Percentiles rank a stretch among this genome's conserved stretches.
phyloP scores from a whole-genome alignment of 2,888 invertebrate genomes.

The Anagyrus pseudococci region DNA sequence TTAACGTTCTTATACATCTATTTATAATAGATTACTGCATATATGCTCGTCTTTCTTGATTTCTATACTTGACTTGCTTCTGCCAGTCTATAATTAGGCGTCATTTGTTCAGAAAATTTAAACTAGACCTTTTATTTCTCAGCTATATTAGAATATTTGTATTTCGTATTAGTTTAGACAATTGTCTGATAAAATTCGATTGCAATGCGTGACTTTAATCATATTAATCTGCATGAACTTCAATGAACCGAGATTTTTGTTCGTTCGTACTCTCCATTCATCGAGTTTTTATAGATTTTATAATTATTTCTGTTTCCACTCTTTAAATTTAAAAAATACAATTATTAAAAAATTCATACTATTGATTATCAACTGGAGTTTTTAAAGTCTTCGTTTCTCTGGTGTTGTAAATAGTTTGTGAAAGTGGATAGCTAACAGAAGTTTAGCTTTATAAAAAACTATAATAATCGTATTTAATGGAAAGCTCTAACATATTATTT shows the following conservation, averaged over 20 bases:
- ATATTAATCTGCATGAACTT: slow-evolving; percentile 7
- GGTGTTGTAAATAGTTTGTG: slow-evolving; percentile 15
- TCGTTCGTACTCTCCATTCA: too few relatives aligned
- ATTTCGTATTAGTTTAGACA: slow-evolving; percentile 11
- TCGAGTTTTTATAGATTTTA: slow-evolving; percentile 10
- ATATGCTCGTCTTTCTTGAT: too few relatives aligned
- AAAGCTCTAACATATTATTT: slow-evolving; percentile 20
- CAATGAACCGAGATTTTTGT: not conserved
- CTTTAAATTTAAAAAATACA: slow-evolving; percentile 14
- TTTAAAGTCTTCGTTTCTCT: slow-evolving; percentile 26
- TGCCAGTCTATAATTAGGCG: not conserved
- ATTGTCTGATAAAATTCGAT: slow-evolving; percentile 22
- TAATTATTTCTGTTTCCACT: not conserved
- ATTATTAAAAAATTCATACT: slow-evolving; percentile 12
- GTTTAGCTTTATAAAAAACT: slow-evolving; percentile 28
- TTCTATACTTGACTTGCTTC: too few relatives aligned
- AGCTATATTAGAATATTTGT: slow-evolving; percentile 21
- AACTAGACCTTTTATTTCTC: slow-evolving; percentile 11
- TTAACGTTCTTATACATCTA: too few relatives aligned
- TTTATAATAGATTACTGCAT: too few relatives aligned
- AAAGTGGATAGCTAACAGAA: slow-evolving; percentile 10
- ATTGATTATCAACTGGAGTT: slow-evolving; percentile 21
- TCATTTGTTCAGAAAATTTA: slow-evolving; percentile 26
- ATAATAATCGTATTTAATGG: slow-evolving; percentile 18
- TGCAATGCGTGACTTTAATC: slow-evolving; percentile 3